A percentile compares a stretch with the other conserved stretches of the same genome.
Evolutionary conservation across 2,888 invertebrate genomes (phyloP).

Genomic region (Girardia tigrina): DNA sequence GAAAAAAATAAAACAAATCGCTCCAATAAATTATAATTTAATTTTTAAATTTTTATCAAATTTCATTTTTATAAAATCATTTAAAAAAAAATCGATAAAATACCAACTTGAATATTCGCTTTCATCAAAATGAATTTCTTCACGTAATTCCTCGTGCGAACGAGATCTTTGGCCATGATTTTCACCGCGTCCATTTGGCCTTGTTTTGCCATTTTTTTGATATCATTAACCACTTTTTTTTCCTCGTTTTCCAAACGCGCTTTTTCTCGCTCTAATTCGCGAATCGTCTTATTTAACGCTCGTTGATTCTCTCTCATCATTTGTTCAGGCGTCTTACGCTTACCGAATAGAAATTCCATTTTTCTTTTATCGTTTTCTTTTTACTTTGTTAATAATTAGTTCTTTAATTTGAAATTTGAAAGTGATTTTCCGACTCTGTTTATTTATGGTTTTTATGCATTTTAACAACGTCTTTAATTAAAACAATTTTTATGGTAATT

Average conservation of each 20-base stretch:
- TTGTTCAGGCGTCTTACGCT: constrained; percentile 86
- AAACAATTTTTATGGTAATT: too few relatives aligned
- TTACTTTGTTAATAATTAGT: too few relatives aligned
- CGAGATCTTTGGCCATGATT: constrained; percentile 97
- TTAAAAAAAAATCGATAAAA: too few relatives aligned
- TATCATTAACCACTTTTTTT: constrained; percentile 90
- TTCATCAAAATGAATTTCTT: constrained; percentile 99
- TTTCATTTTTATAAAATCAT: too few relatives aligned
- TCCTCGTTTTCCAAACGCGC: constrained; percentile 94
- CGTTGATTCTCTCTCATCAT: constrained; percentile 94
- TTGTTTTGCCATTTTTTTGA: constrained; percentile 94
- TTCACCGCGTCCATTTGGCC: constrained; percentile 99
- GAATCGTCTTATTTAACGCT: constrained; percentile 89
- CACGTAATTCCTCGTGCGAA: constrained; percentile 76
- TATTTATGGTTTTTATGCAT: too few relatives aligned
- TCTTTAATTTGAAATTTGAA: too few relatives aligned
- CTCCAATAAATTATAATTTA: too few relatives aligned
- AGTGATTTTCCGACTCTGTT: too few relatives aligned
- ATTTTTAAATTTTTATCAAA: too few relatives aligned
- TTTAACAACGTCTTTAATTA: too few relatives aligned
- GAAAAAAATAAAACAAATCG: too few relatives aligned
- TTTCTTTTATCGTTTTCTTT: too few relatives aligned
- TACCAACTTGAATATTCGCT: constrained; percentile 94
- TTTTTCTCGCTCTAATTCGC: constrained; percentile 78
- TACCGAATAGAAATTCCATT: constrained; percentile 65